These are phyloP conservation scores for Amiota minor DNA, from an alignment of 2,888 invertebrate species.

Conservation along the genomic window DNA sequence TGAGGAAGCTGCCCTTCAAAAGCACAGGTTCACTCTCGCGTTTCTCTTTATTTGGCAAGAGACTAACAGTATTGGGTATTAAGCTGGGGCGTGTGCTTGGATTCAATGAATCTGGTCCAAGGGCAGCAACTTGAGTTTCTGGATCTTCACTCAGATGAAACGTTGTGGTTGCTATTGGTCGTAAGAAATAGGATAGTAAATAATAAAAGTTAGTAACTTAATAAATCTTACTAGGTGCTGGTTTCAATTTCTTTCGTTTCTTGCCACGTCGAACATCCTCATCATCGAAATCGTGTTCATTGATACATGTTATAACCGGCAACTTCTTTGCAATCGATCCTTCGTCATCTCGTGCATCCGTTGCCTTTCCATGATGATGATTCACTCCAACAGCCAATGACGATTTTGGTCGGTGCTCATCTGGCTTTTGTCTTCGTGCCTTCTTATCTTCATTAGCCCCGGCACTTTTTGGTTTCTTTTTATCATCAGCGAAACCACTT, in stretches of 20 bases:
- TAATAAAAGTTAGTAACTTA: neutral
- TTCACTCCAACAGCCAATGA: constrained; percentile 50
- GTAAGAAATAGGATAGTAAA: neutral
- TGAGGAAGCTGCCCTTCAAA: constrained; percentile 72
- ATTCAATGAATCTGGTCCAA: constrained; percentile 80
- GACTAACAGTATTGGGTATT: constrained; percentile 72
- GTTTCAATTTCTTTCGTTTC: constrained; percentile 74
- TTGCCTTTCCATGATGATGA: constrained; percentile 35
- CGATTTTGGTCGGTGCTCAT: constrained; percentile 65
- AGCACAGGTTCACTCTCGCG: constrained; percentile 68
- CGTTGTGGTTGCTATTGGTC: constrained; percentile 58
- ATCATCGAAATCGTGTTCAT: constrained; percentile 69
- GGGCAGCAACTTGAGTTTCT: constrained; percentile 81
- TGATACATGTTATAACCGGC: constrained; percentile 63
- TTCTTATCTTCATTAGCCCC: constrained; percentile 65
- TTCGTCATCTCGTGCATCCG: constrained; percentile 36
- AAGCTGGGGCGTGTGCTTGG: constrained; percentile 80
- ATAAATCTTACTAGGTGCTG: constrained; percentile 55
- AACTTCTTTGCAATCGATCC: constrained; percentile 44
- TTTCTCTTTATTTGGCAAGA: constrained; percentile 64
- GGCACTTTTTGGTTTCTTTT: constrained; percentile 62
- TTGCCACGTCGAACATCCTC: constrained; percentile 76
- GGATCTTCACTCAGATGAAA: constrained; percentile 77
- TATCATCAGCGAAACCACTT: constrained; percentile 58
- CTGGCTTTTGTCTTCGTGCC: constrained; percentile 57